A percentile compares a stretch with the other conserved stretches of the same genome.
These are phyloP conservation scores for Cotesia glomerata DNA, from an alignment of 1,140 invertebrate species.

Conservation along the genomic window DNA sequence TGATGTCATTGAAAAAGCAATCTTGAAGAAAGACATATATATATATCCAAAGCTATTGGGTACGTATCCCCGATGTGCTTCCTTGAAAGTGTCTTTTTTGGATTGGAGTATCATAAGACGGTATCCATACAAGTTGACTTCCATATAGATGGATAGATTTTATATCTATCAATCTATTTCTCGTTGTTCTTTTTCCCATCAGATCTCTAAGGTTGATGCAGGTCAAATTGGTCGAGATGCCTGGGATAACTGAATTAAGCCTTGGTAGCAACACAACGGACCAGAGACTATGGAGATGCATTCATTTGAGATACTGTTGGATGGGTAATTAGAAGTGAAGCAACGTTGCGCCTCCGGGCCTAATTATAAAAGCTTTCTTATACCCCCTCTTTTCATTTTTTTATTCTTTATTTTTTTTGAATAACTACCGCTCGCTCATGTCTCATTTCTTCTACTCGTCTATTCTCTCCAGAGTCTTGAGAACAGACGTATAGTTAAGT, in stretches of 20 bases:
- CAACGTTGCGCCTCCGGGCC: constrained; percentile 56
- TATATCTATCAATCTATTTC: background rate
- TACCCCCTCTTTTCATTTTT: constrained; percentile 26
- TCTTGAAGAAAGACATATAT: background rate
- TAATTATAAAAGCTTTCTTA: constrained; percentile 58
- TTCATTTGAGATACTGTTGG: constrained; percentile 52
- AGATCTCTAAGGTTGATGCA: background rate
- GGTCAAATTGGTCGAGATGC: background rate
- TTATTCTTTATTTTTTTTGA: constrained; percentile 4
- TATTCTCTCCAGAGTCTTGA: no score
- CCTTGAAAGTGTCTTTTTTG: background rate
- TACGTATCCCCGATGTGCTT: background rate
- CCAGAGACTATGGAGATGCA: constrained; percentile 38
- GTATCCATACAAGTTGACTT: no score
- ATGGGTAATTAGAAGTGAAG: constrained; percentile 59
- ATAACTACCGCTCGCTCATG: no score
- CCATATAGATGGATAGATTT: background rate
- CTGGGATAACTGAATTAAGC: constrained; percentile 33
- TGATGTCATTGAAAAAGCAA: constrained; percentile 23
- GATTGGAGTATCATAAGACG: background rate
- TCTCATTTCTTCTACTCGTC: no score
- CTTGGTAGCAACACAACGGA: background rate
- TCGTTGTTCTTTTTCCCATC: background rate
- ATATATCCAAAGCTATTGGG: background rate
- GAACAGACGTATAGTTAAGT: no score